These are phyloP conservation scores for Monopterus albus DNA, from an alignment of 2,113 vertebrate genomes.

Conservation along the genomic window DNA sequence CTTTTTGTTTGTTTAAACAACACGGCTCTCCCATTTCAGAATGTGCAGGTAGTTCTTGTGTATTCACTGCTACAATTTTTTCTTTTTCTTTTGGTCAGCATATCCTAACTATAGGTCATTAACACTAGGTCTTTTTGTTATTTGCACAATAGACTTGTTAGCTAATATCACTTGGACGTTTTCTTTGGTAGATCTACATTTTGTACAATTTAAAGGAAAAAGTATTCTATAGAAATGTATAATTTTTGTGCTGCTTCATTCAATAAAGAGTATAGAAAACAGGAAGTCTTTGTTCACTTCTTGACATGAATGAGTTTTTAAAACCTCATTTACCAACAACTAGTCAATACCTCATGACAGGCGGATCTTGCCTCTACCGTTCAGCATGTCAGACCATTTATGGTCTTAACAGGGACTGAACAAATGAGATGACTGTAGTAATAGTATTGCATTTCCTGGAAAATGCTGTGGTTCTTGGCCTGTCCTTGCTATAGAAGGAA, in stretches of 20 bases:
- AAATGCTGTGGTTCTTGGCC: not conserved
- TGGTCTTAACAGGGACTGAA: too few species aligned
- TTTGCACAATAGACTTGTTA: constrained; percentile 70
- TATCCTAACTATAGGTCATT: constrained; percentile 62
- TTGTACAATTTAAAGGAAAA: constrained; percentile 70
- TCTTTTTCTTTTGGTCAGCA: constrained; percentile 35
- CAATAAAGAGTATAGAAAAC: constrained; percentile 66
- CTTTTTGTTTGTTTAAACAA: constrained; percentile 14
- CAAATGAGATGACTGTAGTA: not conserved
- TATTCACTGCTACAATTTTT: too few species aligned
- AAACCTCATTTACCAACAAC: not conserved
- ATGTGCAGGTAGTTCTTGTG: constrained; percentile 22
- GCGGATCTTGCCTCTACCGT: not conserved
- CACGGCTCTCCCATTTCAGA: constrained; percentile 8
- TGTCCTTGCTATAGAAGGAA: not conserved
- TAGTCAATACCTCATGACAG: not conserved
- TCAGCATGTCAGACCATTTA: not conserved
- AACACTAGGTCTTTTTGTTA: constrained; percentile 66
- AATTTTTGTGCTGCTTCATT: constrained; percentile 67
- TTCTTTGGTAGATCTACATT: constrained; percentile 65
- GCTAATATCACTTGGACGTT: constrained; percentile 27
- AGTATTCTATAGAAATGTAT: constrained; percentile 63
- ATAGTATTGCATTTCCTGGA: not conserved
- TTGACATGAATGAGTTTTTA: not conserved
- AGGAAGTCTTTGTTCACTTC: not conserved